Evolutionary conservation across 2,888 invertebrate genomes (phyloP).

Genomic region (Elysia crispata): DNA sequence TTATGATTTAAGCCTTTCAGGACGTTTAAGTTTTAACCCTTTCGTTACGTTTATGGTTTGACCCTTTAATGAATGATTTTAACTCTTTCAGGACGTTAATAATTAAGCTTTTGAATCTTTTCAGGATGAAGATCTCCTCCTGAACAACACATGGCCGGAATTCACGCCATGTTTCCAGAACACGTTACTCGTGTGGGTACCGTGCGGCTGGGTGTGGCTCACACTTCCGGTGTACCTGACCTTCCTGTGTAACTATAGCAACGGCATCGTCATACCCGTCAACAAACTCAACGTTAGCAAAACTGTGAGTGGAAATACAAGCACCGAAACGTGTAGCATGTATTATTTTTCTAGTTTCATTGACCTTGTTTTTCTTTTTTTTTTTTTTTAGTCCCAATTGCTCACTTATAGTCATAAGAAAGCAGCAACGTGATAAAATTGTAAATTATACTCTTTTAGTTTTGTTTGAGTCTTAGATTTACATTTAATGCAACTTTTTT

Average conservation of each 20-base stretch:
- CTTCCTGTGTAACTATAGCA: slow-evolving; percentile 51
- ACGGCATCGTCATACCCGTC: slow-evolving; percentile 40
- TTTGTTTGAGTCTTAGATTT: too few relatives aligned
- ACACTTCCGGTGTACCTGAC: slow-evolving; percentile 82
- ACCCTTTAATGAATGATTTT: too few relatives aligned
- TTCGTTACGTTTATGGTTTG: too few relatives aligned
- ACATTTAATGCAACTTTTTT: too few relatives aligned
- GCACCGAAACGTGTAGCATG: not conserved
- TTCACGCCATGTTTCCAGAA: slow-evolving; percentile 94
- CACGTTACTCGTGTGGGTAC: slow-evolving; percentile 92
- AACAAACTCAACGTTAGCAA: slow-evolving; percentile 53
- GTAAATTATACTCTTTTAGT: not conserved
- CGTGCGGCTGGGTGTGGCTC: slow-evolving; percentile 90
- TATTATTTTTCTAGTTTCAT: not conserved
- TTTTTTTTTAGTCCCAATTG: not conserved
- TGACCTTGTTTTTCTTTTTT: too few relatives aligned
- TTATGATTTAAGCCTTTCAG: too few relatives aligned
- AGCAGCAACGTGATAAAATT: not conserved
- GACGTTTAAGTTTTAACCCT: too few relatives aligned
- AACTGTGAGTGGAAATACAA: slow-evolving; percentile 50
- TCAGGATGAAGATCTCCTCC: slow-evolving; percentile 61
- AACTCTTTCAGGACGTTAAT: not conserved
- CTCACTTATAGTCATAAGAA: not conserved
- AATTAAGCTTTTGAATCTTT: slow-evolving; percentile 33
- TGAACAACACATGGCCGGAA: slow-evolving; percentile 80